Evolutionary conservation across 2,888 invertebrate genomes (phyloP).

Genomic region (Tupiocoris notatus): DNA sequence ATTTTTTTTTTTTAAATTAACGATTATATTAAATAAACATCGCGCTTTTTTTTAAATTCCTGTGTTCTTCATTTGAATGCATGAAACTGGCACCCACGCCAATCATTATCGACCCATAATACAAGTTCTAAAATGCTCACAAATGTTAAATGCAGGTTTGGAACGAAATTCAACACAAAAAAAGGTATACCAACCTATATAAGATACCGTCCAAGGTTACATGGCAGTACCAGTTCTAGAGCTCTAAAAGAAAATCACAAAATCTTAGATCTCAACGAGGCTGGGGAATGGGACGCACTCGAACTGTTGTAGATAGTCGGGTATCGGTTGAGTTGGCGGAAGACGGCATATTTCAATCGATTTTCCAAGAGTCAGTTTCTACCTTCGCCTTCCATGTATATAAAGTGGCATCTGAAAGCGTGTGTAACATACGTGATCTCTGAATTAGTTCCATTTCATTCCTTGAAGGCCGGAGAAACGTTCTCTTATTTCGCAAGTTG

Average conservation of each 20-base stretch:
- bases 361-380: conserved; percentile 29
- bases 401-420: conserved; percentile 37
- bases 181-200: too few species aligned
- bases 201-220: too few species aligned
- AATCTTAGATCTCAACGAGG: background rate
- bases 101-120: too few species aligned
- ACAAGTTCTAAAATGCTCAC: too few species aligned
- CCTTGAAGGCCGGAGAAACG: conserved; percentile 18
- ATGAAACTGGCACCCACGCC: too few species aligned
- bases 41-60: too few species aligned
- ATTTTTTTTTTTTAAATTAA: too few species aligned
- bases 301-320: conserved; percentile 12
- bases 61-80: too few species aligned
- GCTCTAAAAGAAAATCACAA: conserved; percentile 37
- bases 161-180: too few species aligned
- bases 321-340: background rate
- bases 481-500: conserved; percentile 12
- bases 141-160: too few species aligned
- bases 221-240: too few species aligned
- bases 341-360: conserved; percentile 41
- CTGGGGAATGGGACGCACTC: background rate
- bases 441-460: conserved; percentile 41
- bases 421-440: conserved; percentile 34
- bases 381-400: conserved; percentile 38
- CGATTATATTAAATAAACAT: too few species aligned